phyloP scores from a whole-genome alignment of 2,113 vertebrate species.

The Aythya baeri region DNA sequence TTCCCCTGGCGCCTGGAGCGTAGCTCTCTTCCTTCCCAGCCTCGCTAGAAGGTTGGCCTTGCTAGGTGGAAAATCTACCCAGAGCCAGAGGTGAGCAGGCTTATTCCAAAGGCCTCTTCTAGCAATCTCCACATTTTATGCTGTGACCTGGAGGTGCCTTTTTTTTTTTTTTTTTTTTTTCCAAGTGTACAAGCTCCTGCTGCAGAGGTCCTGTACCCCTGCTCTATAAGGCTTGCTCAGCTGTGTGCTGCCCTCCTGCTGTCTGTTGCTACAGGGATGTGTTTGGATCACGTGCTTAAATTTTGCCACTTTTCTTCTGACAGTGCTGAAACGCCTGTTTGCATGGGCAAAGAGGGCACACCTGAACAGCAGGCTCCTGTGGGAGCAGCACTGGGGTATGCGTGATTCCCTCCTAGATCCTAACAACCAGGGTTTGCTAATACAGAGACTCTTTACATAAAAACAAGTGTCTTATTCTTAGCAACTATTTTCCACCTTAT shows the following conservation, averaged over 20 bases:
- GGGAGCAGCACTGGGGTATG: fast-evolving
- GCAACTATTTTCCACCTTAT: background rate
- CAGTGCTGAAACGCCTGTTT: background rate
- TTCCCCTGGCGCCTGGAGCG: background rate
- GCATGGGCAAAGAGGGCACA: background rate
- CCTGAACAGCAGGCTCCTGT: background rate
- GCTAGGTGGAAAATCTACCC: background rate
- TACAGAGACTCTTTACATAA: background rate
- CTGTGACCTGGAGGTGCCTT: background rate
- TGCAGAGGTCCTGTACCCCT: fast-evolving
- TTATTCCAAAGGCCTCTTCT: background rate
- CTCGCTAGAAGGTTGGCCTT: background rate
- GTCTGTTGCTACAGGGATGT: background rate
- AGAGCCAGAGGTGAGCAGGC: background rate
- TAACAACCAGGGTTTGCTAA: background rate
- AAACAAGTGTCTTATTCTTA: fast-evolving
- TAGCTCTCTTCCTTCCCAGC: background rate
- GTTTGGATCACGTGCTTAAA: background rate
- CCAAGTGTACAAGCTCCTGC: fast-evolving
- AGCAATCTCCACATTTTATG: background rate
- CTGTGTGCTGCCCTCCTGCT: background rate
- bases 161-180: too few relatives aligned
- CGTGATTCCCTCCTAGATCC: fast-evolving
- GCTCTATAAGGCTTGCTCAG: background rate
- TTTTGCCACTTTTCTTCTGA: background rate